phyloP scores from a whole-genome alignment of 2,888 invertebrate species.

The Pseudococcus jackbeardsleyi region DNA sequence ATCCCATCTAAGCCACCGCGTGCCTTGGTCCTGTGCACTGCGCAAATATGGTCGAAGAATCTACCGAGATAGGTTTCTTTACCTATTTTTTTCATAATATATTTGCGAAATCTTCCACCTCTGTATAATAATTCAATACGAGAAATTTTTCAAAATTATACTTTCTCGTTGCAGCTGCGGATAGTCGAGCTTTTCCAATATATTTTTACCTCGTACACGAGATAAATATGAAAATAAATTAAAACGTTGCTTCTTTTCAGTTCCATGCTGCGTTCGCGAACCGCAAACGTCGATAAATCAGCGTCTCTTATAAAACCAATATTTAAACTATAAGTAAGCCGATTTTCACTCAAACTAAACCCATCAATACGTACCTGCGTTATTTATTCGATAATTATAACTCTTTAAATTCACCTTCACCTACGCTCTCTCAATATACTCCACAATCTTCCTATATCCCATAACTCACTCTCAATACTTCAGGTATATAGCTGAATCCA shows the following conservation, averaged over 20 bases:
- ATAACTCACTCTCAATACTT: not conserved
- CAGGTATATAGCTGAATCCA: not conserved
- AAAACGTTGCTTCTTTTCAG: not conserved
- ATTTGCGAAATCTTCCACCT: slow-evolving; percentile 21
- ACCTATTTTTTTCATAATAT: not conserved
- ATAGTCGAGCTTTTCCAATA: slow-evolving; percentile 6
- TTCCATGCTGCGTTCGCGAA: not conserved
- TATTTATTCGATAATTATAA: slow-evolving; percentile 39
- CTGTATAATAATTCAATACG: slow-evolving; percentile 10
- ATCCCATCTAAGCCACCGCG: slow-evolving; percentile 8
- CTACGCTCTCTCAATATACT: slow-evolving; percentile 1
- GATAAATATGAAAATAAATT: slow-evolving; percentile 14
- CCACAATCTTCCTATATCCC: not conserved
- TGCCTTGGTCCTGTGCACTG: not conserved
- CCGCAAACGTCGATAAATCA: slow-evolving; percentile 44
- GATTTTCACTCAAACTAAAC: slow-evolving; percentile 52
- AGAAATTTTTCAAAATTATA: slow-evolving; percentile 19
- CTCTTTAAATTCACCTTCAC: slow-evolving; percentile 41
- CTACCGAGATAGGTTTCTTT: not conserved
- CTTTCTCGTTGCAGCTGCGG: not conserved
- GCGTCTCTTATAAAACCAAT: slow-evolving; percentile 24
- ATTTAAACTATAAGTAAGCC: slow-evolving; percentile 19
- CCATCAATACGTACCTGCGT: not conserved
- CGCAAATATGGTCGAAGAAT: not conserved
- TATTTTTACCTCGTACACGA: not conserved